Evolutionary conservation across 2,888 invertebrate species (phyloP).

Genomic region (Entomobrya proxima): DNA sequence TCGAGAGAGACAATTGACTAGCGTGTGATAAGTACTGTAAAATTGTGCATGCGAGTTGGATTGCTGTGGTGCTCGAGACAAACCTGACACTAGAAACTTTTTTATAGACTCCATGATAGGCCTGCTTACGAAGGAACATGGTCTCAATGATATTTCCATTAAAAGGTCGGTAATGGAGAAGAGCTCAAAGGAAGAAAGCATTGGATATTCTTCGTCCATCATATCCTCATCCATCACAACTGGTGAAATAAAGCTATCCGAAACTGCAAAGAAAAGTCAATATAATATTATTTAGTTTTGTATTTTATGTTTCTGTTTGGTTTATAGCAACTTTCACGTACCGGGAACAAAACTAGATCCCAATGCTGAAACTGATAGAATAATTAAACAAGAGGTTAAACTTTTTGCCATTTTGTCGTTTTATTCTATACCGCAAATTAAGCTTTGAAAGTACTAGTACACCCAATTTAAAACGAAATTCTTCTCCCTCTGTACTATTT

Average conservation of each 20-base stretch:
- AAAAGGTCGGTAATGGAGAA: constrained; percentile 29
- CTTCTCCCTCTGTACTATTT: too few species aligned
- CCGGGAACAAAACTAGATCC: too few species aligned
- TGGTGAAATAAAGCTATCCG: not conserved
- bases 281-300: too few species aligned
- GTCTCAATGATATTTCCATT: constrained; percentile 19
- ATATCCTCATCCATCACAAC: not conserved
- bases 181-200: constrained; percentile 26
- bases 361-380: too few species aligned
- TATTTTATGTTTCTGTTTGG: too few species aligned
- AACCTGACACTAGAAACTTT: not conserved
- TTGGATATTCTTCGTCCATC: not conserved
- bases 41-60: not conserved
- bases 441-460: too few species aligned
- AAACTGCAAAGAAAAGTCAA: not conserved
- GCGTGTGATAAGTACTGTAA: constrained; percentile 2
- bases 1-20: constrained; percentile 28
- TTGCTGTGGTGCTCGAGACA: constrained; percentile 8
- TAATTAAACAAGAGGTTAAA: too few species aligned
- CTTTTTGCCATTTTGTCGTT: too few species aligned
- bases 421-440: too few species aligned
- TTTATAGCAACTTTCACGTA: too few species aligned
- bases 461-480: too few species aligned
- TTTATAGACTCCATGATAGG: constrained; percentile 35
- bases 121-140: constrained; percentile 26